These are phyloP conservation scores for Podiceps cristatus DNA, from an alignment of 2,113 vertebrate species.

Conservation along the genomic window DNA sequence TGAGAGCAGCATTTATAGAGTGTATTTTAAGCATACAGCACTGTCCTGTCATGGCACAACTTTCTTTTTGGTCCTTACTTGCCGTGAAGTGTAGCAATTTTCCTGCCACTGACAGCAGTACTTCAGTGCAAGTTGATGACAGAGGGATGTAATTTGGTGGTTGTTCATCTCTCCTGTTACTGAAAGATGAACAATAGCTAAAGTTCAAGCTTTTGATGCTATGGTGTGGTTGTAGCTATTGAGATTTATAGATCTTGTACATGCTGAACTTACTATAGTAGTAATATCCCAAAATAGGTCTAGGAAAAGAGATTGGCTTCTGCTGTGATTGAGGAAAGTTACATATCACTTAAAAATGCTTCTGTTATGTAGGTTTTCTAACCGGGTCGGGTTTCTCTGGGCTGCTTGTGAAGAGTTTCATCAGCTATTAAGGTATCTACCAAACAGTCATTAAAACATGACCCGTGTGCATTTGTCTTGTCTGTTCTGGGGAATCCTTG, in stretches of 20 bases:
- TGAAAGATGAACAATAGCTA: slow-evolving; percentile 41
- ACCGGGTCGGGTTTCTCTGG: background rate
- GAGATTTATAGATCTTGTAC: background rate
- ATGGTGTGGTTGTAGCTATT: background rate
- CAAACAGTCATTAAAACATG: background rate
- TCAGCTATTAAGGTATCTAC: background rate
- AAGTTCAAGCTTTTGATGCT: slow-evolving; percentile 32
- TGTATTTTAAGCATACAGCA: background rate
- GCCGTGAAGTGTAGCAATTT: slow-evolving; percentile 56
- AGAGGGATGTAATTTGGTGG: slow-evolving; percentile 52
- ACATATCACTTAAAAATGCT: background rate
- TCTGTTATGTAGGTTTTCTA: background rate
- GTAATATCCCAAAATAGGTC: background rate
- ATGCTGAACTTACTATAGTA: background rate
- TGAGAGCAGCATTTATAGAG: background rate
- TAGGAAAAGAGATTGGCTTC: background rate
- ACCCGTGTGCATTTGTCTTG: background rate
- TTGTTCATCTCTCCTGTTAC: slow-evolving; percentile 31
- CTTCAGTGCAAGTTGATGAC: slow-evolving; percentile 40
- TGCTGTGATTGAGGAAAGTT: background rate
- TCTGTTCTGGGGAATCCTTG: background rate
- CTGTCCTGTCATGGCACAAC: background rate
- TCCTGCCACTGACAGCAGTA: slow-evolving; percentile 35
- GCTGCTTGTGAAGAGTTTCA: background rate
- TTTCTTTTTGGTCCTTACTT: slow-evolving; percentile 41